Evolutionary conservation across 1,140 invertebrate species (phyloP), one percentile per base, ranked within the genome.

Genomic region (Spodoptera litura): DNA sequence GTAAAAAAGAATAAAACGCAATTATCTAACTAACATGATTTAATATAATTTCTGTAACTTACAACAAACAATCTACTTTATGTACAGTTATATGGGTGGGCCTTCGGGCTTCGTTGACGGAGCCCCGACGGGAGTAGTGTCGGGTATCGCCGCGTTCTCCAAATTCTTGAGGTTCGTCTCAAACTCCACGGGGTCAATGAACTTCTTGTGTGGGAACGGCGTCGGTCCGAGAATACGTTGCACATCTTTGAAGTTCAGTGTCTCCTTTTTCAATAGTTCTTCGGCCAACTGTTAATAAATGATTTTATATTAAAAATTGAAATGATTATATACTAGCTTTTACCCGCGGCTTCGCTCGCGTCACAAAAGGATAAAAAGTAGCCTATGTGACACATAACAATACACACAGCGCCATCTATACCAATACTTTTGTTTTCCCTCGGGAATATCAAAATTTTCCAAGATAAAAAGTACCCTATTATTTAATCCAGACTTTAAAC

Each of bases 171-270:
- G 85, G 64, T 94, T 96, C 64, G 95, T 95, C 89, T 98, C 97
- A 88, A 98, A 98, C 83, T 98, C 97, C 0, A 97, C 95, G 2
- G 96, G 96, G 76, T 98, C 97, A 20, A 97, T 95, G 20, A 96
- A 95, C 89, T 98, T 99, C 77, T 97, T 96, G 10, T 95, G 93
- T 0, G 97, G 97, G 92, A 96, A 96, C 0, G 98, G 97, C 8
- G 99, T 98, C 8, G 98, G 98, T 0, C 99, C 99, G 78, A 99
- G 97, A 5, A 99, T 94, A 12, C 95, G 93, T 89, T 98, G 97
- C 8, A 99, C 97, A 83, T 99, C 98, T 75, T 98, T 96, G 88
- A 99, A 99, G 82, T 97, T 98, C 2, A 99, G 92, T 0, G 98
- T 98, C 96, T 99, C 99, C 88, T 97, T 97, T 83, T 97, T 96